phyloP scores from a whole-genome alignment of 1,140 invertebrate genomes.

The Aphelinus certus region DNA sequence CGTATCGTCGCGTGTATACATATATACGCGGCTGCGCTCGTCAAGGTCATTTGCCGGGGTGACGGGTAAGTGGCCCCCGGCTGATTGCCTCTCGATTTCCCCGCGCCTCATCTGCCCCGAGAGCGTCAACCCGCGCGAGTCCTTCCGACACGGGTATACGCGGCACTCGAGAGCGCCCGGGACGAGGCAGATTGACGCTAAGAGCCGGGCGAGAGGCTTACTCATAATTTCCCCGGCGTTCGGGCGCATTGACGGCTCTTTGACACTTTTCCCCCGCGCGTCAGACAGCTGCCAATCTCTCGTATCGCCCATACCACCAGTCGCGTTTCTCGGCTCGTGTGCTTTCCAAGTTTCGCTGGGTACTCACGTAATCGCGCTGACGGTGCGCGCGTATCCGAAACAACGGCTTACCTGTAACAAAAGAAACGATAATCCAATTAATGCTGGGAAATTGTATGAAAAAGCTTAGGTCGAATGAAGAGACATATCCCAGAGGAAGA shows the following conservation, averaged over 20 bases:
- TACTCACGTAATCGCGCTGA: no score
- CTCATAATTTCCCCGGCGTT: conserved; percentile 17
- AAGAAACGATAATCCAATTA: not conserved
- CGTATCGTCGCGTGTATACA: no score
- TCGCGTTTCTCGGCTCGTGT: no score
- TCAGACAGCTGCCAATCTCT: no score
- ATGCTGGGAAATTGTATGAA: no score
- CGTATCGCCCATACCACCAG: no score
- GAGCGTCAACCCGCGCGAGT: not conserved
- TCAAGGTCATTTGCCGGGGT: conserved; percentile 22
- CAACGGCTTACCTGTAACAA: conserved; percentile 19
- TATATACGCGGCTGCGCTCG: not conserved
- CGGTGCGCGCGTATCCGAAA: no score
- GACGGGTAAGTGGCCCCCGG: conserved; percentile 4
- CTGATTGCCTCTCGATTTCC: conserved; percentile 11
- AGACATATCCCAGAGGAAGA: no score
- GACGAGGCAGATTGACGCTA: not conserved
- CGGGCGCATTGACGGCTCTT: not conserved
- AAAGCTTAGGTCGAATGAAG: no score
- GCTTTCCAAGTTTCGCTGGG: no score
- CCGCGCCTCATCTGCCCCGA: conserved; percentile 7
- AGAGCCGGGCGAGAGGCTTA: not conserved
- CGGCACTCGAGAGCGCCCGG: not conserved
- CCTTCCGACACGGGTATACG: not conserved
- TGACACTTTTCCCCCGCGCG: no score